A percentile compares a stretch with the other conserved stretches of the same genome.
Conservation (phyloP, 2,113 vertebrate species). For the Pluvialis apricaria region DNA sequence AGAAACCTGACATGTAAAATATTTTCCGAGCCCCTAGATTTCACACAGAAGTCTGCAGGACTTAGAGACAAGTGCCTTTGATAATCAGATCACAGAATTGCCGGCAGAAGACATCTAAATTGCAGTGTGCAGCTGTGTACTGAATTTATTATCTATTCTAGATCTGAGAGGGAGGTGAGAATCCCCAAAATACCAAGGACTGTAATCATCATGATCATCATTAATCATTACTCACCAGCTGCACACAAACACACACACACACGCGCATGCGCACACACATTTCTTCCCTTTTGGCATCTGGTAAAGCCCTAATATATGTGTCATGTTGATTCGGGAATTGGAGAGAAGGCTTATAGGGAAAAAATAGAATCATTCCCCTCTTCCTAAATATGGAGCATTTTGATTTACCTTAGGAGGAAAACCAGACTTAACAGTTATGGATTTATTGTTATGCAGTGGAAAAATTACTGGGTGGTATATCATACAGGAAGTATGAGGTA, state of each 20-base stretch:
- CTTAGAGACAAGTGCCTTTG: not conserved
- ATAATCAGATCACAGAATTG: conserved; percentile 23
- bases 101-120: conserved; percentile 56
- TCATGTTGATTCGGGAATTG: not conserved
- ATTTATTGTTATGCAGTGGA: not conserved
- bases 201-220: conserved; percentile 61
- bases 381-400: not conserved
- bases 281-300: not conserved
- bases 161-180: conserved; percentile 39
- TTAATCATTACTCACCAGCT: conserved; percentile 56
- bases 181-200: conserved; percentile 45
- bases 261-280: no score
- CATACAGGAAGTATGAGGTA: not conserved
- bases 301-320: conserved; percentile 4
- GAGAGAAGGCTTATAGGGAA: not conserved
- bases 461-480: not conserved
- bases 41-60: not conserved
- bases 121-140: conserved; percentile 40
- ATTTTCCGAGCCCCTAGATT: not conserved
- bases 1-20: not conserved
- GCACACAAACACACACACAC: not conserved
- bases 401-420: not conserved
- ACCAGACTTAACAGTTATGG: not conserved
- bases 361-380: not conserved
- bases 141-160: conserved; percentile 63